Percentiles rank a stretch among this genome's conserved stretches.
phyloP scores from a whole-genome alignment of 2,888 invertebrate species.

The Crepidodera aurea region DNA sequence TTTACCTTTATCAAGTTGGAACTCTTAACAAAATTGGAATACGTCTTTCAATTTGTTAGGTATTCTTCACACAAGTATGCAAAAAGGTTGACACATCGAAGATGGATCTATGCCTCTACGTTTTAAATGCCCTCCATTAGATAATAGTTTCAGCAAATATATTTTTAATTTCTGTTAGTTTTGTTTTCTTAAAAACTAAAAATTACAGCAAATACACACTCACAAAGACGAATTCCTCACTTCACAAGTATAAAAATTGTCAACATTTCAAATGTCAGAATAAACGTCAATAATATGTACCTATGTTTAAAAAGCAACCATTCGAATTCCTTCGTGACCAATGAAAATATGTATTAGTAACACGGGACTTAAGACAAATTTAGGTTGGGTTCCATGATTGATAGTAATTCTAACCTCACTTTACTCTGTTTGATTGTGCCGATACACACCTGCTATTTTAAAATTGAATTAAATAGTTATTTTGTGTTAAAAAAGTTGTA shows the following conservation, averaged over 20 bases:
- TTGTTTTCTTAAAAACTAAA: not conserved
- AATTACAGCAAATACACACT: not conserved
- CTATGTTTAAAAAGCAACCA: not conserved
- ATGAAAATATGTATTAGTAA: no score
- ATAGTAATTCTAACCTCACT: no score
- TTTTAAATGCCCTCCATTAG: not conserved
- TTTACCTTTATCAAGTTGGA: not conserved
- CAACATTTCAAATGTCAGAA: not conserved
- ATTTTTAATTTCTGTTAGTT: not conserved
- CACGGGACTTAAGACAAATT: no score
- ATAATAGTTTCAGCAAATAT: not conserved
- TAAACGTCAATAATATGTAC: not conserved
- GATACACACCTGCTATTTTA: no score
- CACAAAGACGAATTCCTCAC: no score
- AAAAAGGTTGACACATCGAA: not conserved
- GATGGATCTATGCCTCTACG: not conserved
- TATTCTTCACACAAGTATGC: no score
- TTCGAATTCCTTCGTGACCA: no score
- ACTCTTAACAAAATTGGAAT: no score
- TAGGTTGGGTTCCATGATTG: no score
- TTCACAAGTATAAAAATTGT: not conserved
- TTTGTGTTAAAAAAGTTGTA: not conserved
- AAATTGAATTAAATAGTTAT: no score
- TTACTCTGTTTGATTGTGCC: no score
- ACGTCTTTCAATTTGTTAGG: no score